phyloP scores from a whole-genome alignment of 2,113 vertebrate genomes.

The Callionymus lyra region DNA sequence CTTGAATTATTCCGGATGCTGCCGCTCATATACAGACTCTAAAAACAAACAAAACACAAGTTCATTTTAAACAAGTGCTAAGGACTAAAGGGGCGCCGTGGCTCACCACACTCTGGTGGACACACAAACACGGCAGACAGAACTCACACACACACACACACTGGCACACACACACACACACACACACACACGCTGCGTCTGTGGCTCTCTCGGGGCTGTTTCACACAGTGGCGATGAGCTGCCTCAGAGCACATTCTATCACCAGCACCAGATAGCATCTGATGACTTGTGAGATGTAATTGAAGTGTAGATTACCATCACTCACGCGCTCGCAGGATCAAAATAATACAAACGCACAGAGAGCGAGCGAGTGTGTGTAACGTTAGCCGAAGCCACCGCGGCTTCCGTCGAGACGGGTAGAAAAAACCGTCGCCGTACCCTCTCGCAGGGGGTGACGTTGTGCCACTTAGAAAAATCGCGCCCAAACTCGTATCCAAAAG shows the following conservation, averaged over 20 bases:
- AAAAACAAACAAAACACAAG: not conserved
- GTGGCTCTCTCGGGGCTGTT: constrained; percentile 54
- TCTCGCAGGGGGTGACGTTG: constrained; percentile 37
- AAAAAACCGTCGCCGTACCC: constrained; percentile 35
- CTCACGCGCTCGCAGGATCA: constrained; percentile 62
- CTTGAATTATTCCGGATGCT: no score
- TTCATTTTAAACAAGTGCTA: not conserved
- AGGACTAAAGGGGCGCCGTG: no score
- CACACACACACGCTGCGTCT: constrained; percentile 26
- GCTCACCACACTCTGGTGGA: no score
- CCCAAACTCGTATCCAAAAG: constrained; percentile 16
- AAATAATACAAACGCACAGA: constrained; percentile 59
- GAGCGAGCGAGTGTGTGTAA: constrained; percentile 21
- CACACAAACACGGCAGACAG: no score
- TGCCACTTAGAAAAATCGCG: constrained; percentile 44
- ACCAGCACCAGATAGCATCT: constrained; percentile 60
- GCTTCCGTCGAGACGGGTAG: constrained; percentile 23
- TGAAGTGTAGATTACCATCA: constrained; percentile 69
- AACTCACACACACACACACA: no score
- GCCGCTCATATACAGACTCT: no score
- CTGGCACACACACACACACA: constrained; percentile 1
- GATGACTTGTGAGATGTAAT: constrained; percentile 65
- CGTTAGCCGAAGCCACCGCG: constrained; percentile 34
- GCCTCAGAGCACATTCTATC: constrained; percentile 62
- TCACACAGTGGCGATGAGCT: constrained; percentile 55